A percentile compares a stretch with the other conserved stretches of the same genome.
phyloP scores from a whole-genome alignment of 2,797 vertebrate species.

The Falco peregrinus region DNA sequence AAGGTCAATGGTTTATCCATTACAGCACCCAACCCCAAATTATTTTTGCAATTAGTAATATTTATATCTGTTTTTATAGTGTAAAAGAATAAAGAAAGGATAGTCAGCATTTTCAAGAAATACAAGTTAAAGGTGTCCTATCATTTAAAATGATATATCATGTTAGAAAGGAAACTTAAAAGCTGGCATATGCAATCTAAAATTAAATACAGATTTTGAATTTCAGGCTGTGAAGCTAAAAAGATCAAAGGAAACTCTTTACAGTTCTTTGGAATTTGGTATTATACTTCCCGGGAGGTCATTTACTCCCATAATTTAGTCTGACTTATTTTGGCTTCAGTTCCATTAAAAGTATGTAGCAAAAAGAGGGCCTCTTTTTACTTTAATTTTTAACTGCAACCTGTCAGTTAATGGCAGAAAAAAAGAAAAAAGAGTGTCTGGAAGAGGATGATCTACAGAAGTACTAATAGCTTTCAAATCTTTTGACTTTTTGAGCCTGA shows the following conservation, averaged over 20 bases:
- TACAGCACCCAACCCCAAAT: slow-evolving; percentile 67
- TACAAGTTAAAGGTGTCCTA: slow-evolving; percentile 78
- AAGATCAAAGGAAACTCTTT: slow-evolving; percentile 83
- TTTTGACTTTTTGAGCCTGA: slow-evolving; percentile 76
- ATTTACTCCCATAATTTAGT: slow-evolving; percentile 85
- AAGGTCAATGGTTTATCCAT: slow-evolving; percentile 74
- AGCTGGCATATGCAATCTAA: slow-evolving; percentile 80
- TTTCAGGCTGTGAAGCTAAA: slow-evolving; percentile 81
- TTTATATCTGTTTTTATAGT: slow-evolving; percentile 77
- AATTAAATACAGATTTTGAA: slow-evolving; percentile 85
- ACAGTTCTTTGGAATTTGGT: slow-evolving; percentile 81
- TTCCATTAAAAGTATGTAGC: slow-evolving; percentile 81
- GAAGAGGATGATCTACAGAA: slow-evolving; percentile 78
- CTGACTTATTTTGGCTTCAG: slow-evolving; percentile 84
- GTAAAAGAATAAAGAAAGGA: slow-evolving; percentile 73
- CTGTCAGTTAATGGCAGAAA: slow-evolving; percentile 72
- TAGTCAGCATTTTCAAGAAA: slow-evolving; percentile 78
- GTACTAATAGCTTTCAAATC: slow-evolving; percentile 81
- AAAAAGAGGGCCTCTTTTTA: slow-evolving; percentile 75
- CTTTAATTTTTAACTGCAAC: slow-evolving; percentile 82
- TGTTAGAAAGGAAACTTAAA: slow-evolving; percentile 81
- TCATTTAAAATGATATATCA: slow-evolving; percentile 81
- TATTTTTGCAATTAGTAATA: slow-evolving; percentile 76
- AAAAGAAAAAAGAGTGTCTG: slow-evolving; percentile 66
- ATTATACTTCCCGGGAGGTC: slow-evolving; percentile 82